Conservation (phyloP, 2,113 vertebrate genomes). For the Oreochromis aureus region DNA sequence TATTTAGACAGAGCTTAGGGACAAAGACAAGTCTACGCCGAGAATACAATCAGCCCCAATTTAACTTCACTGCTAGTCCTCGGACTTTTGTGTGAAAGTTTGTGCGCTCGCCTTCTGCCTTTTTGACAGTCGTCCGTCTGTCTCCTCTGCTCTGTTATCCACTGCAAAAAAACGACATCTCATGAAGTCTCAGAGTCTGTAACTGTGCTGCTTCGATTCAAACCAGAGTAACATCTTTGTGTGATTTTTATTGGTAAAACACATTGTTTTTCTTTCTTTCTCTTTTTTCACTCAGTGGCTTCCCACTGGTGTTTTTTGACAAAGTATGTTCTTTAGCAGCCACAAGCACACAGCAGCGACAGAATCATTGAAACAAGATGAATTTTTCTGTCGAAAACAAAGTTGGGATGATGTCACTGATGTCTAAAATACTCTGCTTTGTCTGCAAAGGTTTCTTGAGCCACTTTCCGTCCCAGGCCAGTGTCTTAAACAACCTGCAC, state of each 20-base stretch:
- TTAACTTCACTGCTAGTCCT: slow-evolving; percentile 35
- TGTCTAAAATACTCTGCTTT: not conserved
- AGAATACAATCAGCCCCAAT: slow-evolving; percentile 61
- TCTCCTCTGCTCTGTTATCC: not conserved
- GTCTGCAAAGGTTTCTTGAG: not conserved
- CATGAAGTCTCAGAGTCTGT: not conserved
- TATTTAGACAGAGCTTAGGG: slow-evolving; percentile 67
- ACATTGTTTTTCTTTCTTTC: not conserved
- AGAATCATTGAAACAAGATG: not conserved
- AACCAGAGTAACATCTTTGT: not conserved
- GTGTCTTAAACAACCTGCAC: not conserved
- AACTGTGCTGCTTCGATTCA: not conserved
- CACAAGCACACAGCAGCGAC: not conserved
- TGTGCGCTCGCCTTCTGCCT: not conserved
- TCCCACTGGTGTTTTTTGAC: not conserved
- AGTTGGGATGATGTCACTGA: not conserved
- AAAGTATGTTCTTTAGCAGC: not conserved
- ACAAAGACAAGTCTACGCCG: slow-evolving; percentile 52
- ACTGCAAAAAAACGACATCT: not conserved
- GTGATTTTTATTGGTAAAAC: not conserved
- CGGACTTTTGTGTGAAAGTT: not conserved
- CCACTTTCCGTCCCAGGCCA: not conserved
- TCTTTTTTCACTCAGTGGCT: not conserved
- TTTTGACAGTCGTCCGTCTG: not conserved
- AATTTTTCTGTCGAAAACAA: not conserved